phyloP scores from a whole-genome alignment of 2,888 invertebrate species.

The Epinotia brunnichana region DNA sequence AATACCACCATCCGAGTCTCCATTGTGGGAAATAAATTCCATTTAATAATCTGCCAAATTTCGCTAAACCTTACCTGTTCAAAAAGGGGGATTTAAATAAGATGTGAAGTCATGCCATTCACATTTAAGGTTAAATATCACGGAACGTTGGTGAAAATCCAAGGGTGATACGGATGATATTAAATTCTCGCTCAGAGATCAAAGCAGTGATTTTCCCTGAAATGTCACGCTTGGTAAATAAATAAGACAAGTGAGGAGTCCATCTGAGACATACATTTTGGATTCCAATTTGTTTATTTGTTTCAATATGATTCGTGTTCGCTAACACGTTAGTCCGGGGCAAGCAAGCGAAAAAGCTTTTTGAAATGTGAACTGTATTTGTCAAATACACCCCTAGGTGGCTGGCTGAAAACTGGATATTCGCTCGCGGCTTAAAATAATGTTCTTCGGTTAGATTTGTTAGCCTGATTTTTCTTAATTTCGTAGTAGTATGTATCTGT shows the following conservation, averaged over 20 bases:
- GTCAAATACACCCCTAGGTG: background rate
- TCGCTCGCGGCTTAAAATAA: background rate
- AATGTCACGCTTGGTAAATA: background rate
- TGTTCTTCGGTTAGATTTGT: background rate
- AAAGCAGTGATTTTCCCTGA: constrained; percentile 18
- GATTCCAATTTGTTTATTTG: background rate
- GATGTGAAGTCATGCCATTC: background rate
- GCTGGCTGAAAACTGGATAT: background rate
- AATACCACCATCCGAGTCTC: too few relatives aligned
- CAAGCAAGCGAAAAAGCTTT: background rate
- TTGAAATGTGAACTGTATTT: background rate
- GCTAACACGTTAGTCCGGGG: background rate
- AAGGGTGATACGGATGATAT: constrained; percentile 17
- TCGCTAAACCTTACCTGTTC: background rate
- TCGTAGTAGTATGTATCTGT: background rate
- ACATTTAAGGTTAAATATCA: constrained; percentile 12
- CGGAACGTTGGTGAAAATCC: constrained; percentile 9
- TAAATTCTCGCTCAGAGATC: constrained; percentile 27
- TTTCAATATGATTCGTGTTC: background rate
- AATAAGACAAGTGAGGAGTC: background rate
- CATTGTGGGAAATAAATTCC: background rate
- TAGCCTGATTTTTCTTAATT: background rate
- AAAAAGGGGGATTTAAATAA: background rate
- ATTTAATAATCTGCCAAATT: background rate
- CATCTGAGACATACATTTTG: background rate